Conservation (phyloP, 2,113 vertebrate species). For the Platysternon megacephalum region DNA sequence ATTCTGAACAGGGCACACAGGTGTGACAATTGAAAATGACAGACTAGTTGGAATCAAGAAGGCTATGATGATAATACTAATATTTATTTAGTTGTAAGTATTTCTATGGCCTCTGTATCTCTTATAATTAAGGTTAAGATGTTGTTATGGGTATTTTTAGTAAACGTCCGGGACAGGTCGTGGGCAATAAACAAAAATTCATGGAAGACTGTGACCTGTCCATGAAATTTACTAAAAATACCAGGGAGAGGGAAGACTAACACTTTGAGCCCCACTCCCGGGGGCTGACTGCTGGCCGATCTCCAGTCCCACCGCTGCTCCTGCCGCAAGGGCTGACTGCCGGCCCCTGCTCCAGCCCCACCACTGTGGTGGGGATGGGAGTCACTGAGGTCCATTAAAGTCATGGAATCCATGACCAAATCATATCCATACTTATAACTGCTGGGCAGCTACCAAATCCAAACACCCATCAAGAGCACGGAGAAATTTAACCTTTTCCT, state of each 20-base stretch:
- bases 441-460: background rate
- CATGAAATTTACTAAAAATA: background rate
- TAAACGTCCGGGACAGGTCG: background rate
- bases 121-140: background rate
- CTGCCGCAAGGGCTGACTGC: background rate
- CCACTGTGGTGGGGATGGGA: background rate
- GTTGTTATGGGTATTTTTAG: background rate
- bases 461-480: fast-evolving
- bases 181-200: background rate
- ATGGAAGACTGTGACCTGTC: background rate
- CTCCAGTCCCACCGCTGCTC: too few species aligned
- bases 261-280: background rate
- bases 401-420: background rate
- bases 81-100: background rate
- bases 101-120: background rate
- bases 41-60: background rate
- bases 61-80: background rate
- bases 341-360: background rate
- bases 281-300: background rate
- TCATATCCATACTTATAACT: background rate
- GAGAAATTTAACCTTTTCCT: background rate
- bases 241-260: background rate
- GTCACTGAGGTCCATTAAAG: background rate
- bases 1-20: background rate
- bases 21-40: background rate